Evolutionary conservation across 2,888 invertebrate genomes (phyloP), one percentile per base, ranked within the genome.

Genomic region (Erebia palarica): DNA sequence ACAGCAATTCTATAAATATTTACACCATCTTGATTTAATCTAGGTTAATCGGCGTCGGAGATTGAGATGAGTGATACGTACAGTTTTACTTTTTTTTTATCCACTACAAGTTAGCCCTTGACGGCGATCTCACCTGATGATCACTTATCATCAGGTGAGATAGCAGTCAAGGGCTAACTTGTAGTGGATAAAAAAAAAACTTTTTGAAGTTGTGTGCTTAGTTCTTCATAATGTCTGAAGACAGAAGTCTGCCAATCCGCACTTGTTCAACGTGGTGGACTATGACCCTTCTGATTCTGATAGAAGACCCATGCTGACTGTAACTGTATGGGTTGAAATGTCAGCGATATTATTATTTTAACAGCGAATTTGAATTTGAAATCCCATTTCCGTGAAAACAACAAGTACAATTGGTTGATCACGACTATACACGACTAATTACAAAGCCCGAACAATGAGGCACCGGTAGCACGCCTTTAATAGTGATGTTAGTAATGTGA

Each of bases 381-480:
- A 51, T 51, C 60, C 49, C n/a, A 65, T 60, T 70, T 65, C 65
- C 65, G 65, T 70, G 65, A 60, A 65, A 59, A 59, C 67, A 67
- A 49, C 57, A 58, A 49, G 57, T 57, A 49, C 60, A 65, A 55
- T 61, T 58, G 44, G 44, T 68, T 59, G 47, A 67, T 71, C 73
- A 75, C 69, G 73, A 71, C 67, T 64, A 18, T 69, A 63, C 61
- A 36, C 71, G 75, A 78, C 77, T 80, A 80, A 81, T 82, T 81
- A 82, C 77, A 74, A 51, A 75, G 75, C 75, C 71, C 69, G 75
- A 77, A 82, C 80, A 75, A 77, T 77, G 72, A 67, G 69, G 55
- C 18, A 36, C 60, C 60, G 57, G 68, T 68, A 65, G 73, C 69
- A 70, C 64, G 66, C 63, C 55, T 11, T n/a, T 65, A 21, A 3